Percentiles rank a stretch among this genome's conserved stretches.
These are phyloP conservation scores for Stichodactyla mertensii DNA, from an alignment of 64 coral and sea anemone species.

Conservation along the genomic window DNA sequence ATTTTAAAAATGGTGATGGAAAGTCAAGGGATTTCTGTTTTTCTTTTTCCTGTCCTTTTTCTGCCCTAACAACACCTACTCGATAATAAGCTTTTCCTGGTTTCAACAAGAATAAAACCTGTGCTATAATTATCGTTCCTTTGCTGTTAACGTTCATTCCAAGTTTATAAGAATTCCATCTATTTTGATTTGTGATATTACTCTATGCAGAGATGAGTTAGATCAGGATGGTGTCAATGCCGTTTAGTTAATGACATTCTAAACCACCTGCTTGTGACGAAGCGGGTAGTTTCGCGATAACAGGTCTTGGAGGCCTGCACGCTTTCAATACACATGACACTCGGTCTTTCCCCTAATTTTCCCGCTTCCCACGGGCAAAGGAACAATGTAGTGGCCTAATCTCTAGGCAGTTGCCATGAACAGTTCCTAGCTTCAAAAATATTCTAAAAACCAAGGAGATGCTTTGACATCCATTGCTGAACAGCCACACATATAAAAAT, in stretches of 20 bases:
- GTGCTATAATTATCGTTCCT: not conserved
- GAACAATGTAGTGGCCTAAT: not conserved
- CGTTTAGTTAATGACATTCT: slow-evolving; percentile 25
- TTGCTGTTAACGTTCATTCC: not conserved
- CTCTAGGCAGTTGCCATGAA: slow-evolving; percentile 13
- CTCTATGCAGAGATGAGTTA: not conserved
- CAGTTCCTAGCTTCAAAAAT: not conserved
- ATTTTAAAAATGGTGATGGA: too few species aligned
- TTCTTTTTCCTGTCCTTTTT: not conserved
- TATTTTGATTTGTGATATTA: slow-evolving; percentile 19
- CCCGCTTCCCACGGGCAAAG: not conserved
- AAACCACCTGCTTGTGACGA: slow-evolving; percentile 4
- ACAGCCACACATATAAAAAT: not conserved
- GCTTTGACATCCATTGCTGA: not conserved
- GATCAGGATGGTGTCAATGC: slow-evolving; percentile 9
- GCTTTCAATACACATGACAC: slow-evolving; percentile 3
- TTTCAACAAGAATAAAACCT: not conserved
- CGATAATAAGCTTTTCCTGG: not conserved
- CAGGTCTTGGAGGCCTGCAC: not conserved
- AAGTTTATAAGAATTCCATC: slow-evolving; percentile 5
- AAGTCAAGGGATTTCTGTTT: too few species aligned
- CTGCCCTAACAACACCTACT: not conserved
- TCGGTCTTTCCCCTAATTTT: not conserved
- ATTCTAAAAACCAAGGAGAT: slow-evolving; percentile 15
- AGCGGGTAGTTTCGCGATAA: slow-evolving; percentile 13